Evolutionary conservation across 2,113 vertebrate species (phyloP), one percentile per base, ranked within the genome.

Genomic region (Hydrolagus affinis): DNA sequence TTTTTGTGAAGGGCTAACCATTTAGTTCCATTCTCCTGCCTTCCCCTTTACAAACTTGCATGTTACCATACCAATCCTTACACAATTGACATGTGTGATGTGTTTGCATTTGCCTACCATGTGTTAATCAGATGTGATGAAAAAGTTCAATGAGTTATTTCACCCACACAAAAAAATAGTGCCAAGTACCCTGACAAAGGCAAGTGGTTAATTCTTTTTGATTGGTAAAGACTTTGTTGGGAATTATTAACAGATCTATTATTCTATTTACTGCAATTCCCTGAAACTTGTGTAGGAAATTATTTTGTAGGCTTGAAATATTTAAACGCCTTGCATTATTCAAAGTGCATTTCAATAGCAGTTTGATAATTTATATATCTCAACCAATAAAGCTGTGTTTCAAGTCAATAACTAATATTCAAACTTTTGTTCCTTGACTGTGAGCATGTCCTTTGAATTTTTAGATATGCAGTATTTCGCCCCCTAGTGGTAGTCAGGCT

Each of bases 91-190:
- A 77, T 60, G 70, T 60, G 75, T 28, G 30, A 11, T 21, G 17
- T 30, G 15, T 7, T 14, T 17, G 78, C 32, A 19, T 8, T 17
- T 83, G 25, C 60, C 60, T 30, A 25, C 15, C 78, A 66, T 21
- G 21, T 83, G 60, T 66, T 66, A 66, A 83, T 83, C 60, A 66
- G 78, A 66, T 83, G 23, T 83, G 23, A 30, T 17, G 32, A 28
- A 28, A 28, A 83, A 32, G 14, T 32, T 83, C 59, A 80, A 64
- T 15, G 60, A 30, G 15, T 64, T 30, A 83, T 21, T 66, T 66
- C 25, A 15, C 21, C 78, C 66, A 25, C 19, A 56, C 30, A n/a
- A 1, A 56, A 75, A 0, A 9, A 30, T 4, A 17, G 3, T 32
- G 78, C 62, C 28, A 83, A 83, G 21, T 66, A 32, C 11, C 66